These are phyloP conservation scores for Cantharis rustica DNA, from an alignment of 2,888 invertebrate genomes.

Conservation along the genomic window DNA sequence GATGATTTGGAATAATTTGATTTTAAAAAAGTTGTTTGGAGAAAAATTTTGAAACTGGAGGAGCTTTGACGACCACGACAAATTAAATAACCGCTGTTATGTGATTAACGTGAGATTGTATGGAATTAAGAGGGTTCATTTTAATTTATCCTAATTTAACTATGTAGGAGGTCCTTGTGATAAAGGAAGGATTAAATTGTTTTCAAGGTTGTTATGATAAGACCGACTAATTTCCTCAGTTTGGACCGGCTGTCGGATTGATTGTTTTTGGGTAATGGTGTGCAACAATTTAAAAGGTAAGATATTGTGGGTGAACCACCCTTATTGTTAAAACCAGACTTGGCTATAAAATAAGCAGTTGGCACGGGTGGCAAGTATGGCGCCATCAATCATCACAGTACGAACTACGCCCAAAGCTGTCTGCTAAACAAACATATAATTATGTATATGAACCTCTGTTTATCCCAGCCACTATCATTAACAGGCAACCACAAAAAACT, in stretches of 20 bases:
- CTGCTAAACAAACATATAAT: slow-evolving; percentile 60
- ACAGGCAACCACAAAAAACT: slow-evolving; percentile 36
- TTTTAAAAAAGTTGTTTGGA: not conserved
- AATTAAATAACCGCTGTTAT: slow-evolving; percentile 14
- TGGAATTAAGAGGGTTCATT: slow-evolving; percentile 3
- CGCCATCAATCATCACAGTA: slow-evolving; percentile 55
- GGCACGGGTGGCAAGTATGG: slow-evolving; percentile 50
- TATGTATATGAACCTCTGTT: slow-evolving; percentile 58
- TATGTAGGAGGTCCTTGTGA: slow-evolving; percentile 12
- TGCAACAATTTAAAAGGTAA: not conserved
- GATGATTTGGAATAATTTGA: slow-evolving; percentile 18
- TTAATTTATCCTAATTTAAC: slow-evolving; percentile 1
- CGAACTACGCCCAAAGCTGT: slow-evolving; percentile 57
- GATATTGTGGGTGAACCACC: not conserved
- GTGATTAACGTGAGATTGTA: slow-evolving; percentile 18
- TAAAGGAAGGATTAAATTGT: slow-evolving; percentile 5
- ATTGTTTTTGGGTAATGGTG: not conserved
- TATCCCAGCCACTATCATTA: slow-evolving; percentile 55
- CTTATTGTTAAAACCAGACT: slow-evolving; percentile 6
- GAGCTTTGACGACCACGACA: not conserved
- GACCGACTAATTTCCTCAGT: not conserved
- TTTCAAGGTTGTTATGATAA: not conserved
- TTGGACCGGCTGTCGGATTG: not conserved
- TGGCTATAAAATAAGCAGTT: slow-evolving; percentile 27
- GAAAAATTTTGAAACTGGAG: not conserved